Evolutionary conservation across 2,113 vertebrate genomes (phyloP), one percentile per base, ranked within the genome.

Genomic region (Plestiodon gilberti): DNA sequence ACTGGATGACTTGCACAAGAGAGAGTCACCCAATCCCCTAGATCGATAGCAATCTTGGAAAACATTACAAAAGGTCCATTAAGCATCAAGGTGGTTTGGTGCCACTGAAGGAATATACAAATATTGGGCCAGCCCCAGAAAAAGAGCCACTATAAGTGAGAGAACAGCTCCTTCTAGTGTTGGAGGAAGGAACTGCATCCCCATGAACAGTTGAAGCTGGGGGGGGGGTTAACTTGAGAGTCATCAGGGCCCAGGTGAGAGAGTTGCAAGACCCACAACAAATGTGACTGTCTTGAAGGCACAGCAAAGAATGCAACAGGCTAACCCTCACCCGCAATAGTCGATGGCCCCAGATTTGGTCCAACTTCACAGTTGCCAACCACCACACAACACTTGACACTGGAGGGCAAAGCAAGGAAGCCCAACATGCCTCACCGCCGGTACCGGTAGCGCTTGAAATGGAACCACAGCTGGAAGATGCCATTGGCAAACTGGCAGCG

Each of bases 401-500:
- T 1, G 23, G 74, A 17, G 10, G 4, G 25, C 20, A 7, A 11
- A 8, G 7, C 30, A 48, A 48, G 43, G 43, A 48, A 48, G 43
- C 20, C 18, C 6, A 6, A 9, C 14, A 8, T 71, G 25, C 7
- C 6, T 96, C 92, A 99, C 75, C 99, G 95, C 65, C 99, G 96
- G 93, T 99, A 99, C 22, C 98, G 98, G 93, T 99, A 99, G 6
- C 99, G 96, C 95, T 99, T 99, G 90, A 99, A 99, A 93, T 99
- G 99, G 95, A 99, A 99, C 98, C 99, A 99, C 80, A 99, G 97
- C 95, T 99, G 99, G 93, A 99, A 99, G 94, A 99, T 99, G 14
- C 98, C 98, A 0, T 99, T 99, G 87, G 99, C 98, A 1, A 99
- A 99, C 96, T 99, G 99, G 95, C 99, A 99, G 88, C 99, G 98